These are phyloP conservation scores for Papilio gigon DNA, from an alignment of 2,888 invertebrate genomes.

Conservation along the genomic window DNA sequence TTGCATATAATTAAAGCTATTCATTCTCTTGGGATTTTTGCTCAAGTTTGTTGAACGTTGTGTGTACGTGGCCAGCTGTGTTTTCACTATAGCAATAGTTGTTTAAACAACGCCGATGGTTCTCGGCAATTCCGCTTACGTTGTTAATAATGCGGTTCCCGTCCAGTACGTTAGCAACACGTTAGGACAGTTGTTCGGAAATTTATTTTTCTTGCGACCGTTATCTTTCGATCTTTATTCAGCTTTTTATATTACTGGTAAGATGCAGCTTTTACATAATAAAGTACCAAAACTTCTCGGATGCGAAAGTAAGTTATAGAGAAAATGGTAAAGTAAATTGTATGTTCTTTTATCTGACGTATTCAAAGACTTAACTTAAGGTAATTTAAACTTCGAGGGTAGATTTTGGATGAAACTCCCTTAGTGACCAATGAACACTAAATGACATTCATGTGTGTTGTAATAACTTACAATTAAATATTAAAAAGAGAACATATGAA, in stretches of 20 bases:
- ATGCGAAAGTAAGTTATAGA: too few relatives aligned
- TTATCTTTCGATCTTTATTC: background rate
- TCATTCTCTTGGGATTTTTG: slow-evolving; percentile 8
- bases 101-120: slow-evolving; percentile 46
- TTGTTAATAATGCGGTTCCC: slow-evolving; percentile 34
- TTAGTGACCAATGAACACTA: too few relatives aligned
- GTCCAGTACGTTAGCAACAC: background rate
- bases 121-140: slow-evolving; percentile 52
- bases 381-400: too few relatives aligned
- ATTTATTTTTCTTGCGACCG: background rate
- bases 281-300: too few relatives aligned
- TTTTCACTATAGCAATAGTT: slow-evolving; percentile 29
- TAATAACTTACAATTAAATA: too few relatives aligned
- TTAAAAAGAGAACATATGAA: background rate
- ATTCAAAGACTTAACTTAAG: too few relatives aligned
- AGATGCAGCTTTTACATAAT: too few relatives aligned
- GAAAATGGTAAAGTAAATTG: too few relatives aligned
- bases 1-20: slow-evolving; percentile 7
- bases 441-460: too few relatives aligned
- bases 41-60: slow-evolving; percentile 4
- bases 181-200: background rate
- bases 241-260: too few relatives aligned
- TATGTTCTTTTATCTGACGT: too few relatives aligned
- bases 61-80: slow-evolving; percentile 15
- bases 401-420: too few relatives aligned